Evolutionary conservation across 2,888 invertebrate genomes (phyloP).

Genomic region (Aporophyla lueneburgensis): DNA sequence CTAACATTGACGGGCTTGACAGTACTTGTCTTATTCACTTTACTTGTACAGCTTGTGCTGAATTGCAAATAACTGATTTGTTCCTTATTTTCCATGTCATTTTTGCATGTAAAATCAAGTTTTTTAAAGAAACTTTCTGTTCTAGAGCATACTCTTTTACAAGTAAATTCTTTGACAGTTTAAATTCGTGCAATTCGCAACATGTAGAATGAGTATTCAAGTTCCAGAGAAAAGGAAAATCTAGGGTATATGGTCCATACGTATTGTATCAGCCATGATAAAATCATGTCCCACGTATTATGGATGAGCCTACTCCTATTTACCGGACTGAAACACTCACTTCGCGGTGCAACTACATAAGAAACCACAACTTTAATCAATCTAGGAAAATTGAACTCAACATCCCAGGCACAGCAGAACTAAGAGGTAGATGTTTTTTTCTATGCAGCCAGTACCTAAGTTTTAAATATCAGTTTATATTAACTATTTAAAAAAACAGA

Average conservation of each 20-base stretch:
- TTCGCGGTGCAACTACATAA: not conserved
- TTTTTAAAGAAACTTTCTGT: not conserved
- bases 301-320: not conserved
- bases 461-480: not conserved
- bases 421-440: not conserved
- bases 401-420: not conserved
- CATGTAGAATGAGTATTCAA: not conserved
- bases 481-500: no score
- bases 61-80: constrained; percentile 37
- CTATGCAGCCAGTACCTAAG: not conserved
- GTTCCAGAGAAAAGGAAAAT: not conserved
- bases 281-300: no score
- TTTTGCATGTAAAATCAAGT: not conserved
- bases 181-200: not conserved
- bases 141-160: not conserved
- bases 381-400: not conserved
- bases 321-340: no score
- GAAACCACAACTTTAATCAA: not conserved
- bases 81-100: constrained; percentile 7
- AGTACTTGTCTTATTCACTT: constrained; percentile 24
- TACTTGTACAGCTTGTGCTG: constrained; percentile 12
- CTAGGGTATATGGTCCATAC: not conserved
- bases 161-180: not conserved
- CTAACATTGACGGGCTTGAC: constrained; percentile 24
- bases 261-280: no score